These are phyloP conservation scores for Pseudochromis fuscus DNA, from an alignment of 2,797 vertebrate genomes.

Conservation along the genomic window DNA sequence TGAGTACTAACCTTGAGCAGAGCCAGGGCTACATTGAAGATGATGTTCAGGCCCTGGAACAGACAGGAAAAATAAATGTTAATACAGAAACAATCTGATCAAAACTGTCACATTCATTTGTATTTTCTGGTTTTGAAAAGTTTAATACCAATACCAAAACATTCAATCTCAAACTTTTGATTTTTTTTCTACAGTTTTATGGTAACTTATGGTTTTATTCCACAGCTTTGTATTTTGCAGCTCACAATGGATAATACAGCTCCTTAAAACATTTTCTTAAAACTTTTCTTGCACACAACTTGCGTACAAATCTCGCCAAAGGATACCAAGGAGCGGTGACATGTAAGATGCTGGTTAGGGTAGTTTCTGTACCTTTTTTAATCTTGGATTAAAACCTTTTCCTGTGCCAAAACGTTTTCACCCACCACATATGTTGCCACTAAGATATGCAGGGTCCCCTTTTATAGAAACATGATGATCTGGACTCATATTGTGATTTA, in stretches of 20 bases:
- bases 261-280: neutral
- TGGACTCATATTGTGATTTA: neutral
- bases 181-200: too few relatives aligned
- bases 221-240: neutral
- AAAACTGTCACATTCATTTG: neutral
- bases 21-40: slow-evolving; percentile 98
- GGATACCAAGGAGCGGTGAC: neutral
- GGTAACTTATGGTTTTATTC: neutral
- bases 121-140: neutral
- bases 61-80: slow-evolving; percentile 22
- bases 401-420: neutral
- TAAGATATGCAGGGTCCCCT: neutral
- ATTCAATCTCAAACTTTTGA: too few relatives aligned
- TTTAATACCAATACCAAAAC: too few relatives aligned
- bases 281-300: too few relatives aligned
- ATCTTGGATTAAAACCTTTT: neutral
- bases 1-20: slow-evolving; percentile 91
- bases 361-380: neutral
- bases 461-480: neutral
- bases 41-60: slow-evolving; percentile 93
- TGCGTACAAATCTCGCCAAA: too few relatives aligned
- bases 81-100: neutral
- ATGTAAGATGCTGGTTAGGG: neutral
- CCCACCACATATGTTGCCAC: neutral
- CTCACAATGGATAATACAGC: neutral